These are phyloP conservation scores for Bos taurus DNA, from an alignment of 2,113 vertebrate species.

Conservation along the genomic window ARS-UCD2.0 NC_037346.1:8634001-8634500, in stretches of 20 bases:
- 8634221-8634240: conserved; percentile 13
- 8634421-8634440: background rate
- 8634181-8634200: background rate
- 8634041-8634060: background rate
- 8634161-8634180: background rate
- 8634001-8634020: background rate
- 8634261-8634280: background rate
- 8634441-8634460: background rate
- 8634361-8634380: background rate
- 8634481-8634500: background rate
- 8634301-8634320: background rate
- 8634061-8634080: background rate
- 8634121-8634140: background rate
- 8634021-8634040: background rate
- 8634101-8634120: background rate
- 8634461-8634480: background rate
- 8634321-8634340: background rate
- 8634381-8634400: background rate
- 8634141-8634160: background rate
- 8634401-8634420: background rate
- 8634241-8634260: background rate
- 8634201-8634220: background rate
- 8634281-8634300: background rate
- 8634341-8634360: background rate
- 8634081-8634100: background rate